These are phyloP conservation scores for Circaetus cinerascens DNA, from an alignment of 2,113 vertebrate genomes.

Conservation along the genomic window DNA sequence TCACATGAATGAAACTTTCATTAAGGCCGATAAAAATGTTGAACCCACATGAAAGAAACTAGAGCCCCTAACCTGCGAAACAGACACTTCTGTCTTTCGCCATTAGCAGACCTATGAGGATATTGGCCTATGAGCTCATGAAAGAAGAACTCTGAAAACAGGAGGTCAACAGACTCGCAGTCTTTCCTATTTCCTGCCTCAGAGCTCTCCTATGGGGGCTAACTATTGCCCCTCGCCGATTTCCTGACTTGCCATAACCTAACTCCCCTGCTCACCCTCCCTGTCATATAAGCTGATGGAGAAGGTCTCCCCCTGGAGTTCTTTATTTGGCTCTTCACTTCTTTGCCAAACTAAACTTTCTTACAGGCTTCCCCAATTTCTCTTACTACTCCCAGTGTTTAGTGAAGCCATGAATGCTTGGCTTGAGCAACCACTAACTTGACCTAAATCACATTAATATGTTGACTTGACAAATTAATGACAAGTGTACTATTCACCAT, in stretches of 20 bases:
- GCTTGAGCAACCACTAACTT: background rate
- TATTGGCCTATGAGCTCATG: slow-evolving; percentile 46
- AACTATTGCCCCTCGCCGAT: background rate
- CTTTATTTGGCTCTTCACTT: background rate
- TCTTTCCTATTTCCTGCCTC: slow-evolving; percentile 27
- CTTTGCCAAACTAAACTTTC: slow-evolving; percentile 30
- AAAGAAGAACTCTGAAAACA: slow-evolving; percentile 33
- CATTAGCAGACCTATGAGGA: background rate
- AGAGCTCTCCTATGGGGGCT: background rate
- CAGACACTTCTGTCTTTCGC: slow-evolving; percentile 11
- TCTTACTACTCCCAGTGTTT: background rate
- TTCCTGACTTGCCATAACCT: slow-evolving; percentile 13
- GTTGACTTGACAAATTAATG: slow-evolving; percentile 9
- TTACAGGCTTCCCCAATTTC: background rate
- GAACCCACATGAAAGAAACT: slow-evolving; percentile 7
- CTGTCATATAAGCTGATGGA: background rate
- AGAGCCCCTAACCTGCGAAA: background rate
- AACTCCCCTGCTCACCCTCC: background rate
- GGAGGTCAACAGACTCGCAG: background rate
- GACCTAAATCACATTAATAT: background rate
- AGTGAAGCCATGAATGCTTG: background rate
- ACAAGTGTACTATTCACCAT: background rate
- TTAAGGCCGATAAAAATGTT: background rate
- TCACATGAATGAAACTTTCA: slow-evolving; percentile 3
- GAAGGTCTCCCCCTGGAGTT: background rate